These are phyloP conservation scores for Grammomys surdaster DNA, from an alignment of 2,113 vertebrate species.

Conservation along the genomic window DNA sequence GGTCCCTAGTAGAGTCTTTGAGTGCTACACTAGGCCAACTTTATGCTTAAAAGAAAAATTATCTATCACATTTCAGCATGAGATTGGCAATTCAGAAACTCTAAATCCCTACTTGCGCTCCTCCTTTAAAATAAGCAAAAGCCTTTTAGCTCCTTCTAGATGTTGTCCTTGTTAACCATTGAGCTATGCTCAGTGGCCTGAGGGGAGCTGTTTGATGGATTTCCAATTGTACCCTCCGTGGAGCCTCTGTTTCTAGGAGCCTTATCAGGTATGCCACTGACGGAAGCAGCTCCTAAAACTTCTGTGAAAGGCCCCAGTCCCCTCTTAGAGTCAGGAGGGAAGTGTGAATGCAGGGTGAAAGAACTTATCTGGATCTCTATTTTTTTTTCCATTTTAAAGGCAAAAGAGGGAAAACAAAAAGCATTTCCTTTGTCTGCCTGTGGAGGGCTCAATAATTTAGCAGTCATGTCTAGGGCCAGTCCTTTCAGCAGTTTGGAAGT, in stretches of 20 bases:
- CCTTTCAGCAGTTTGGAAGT: conserved; percentile 54
- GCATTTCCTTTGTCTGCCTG: background rate
- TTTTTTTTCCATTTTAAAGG: conserved; percentile 35
- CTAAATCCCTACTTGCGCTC: background rate
- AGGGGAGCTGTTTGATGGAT: background rate
- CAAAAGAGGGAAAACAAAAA: background rate
- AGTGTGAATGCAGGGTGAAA: background rate
- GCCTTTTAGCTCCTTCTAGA: background rate
- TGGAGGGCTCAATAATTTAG: conserved; percentile 36
- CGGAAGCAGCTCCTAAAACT: background rate
- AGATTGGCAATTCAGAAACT: background rate
- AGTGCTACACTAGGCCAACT: background rate
- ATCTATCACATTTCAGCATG: background rate
- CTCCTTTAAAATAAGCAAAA: background rate
- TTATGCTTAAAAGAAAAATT: background rate
- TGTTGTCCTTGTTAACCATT: background rate
- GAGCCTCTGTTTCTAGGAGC: background rate
- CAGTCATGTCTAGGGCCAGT: background rate
- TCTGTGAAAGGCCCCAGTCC: background rate
- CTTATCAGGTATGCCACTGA: background rate
- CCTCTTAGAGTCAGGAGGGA: background rate
- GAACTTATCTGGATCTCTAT: conserved; percentile 9
- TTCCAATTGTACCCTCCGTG: background rate
- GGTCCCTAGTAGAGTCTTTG: conserved; percentile 4
- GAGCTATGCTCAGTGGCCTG: background rate